These are phyloP conservation scores for Cryptoblepharus egeriae DNA, from an alignment of 2,797 vertebrate genomes.

Conservation along the genomic window DNA sequence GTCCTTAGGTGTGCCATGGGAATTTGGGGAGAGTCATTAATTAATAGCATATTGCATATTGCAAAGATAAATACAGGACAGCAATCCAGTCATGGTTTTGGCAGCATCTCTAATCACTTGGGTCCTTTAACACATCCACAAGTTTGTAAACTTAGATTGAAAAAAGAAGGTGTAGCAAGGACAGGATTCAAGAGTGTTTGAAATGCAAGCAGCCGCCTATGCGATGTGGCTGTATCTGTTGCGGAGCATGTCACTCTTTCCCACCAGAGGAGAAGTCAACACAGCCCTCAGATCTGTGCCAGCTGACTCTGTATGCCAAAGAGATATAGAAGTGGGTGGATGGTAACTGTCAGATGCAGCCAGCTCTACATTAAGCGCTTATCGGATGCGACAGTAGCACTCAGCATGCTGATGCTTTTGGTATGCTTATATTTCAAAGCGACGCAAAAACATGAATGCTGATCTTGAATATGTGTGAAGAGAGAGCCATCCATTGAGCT, in stretches of 20 bases:
- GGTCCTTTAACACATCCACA: too few relatives aligned
- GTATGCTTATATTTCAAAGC: slow-evolving; percentile 64
- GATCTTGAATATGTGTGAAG: slow-evolving; percentile 61
- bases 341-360: slow-evolving; percentile 60
- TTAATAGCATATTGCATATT: too few relatives aligned
- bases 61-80: too few relatives aligned
- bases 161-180: too few relatives aligned
- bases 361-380: slow-evolving; percentile 27
- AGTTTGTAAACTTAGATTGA: too few relatives aligned
- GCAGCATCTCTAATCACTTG: too few relatives aligned
- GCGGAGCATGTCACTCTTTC: background rate
- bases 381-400: slow-evolving; percentile 50
- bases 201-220: too few relatives aligned
- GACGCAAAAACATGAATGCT: slow-evolving; percentile 57
- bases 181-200: too few relatives aligned
- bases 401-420: slow-evolving; percentile 60
- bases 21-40: too few relatives aligned
- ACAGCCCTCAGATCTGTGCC: slow-evolving; percentile 44
- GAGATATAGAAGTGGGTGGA: slow-evolving; percentile 34
- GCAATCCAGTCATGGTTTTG: too few relatives aligned
- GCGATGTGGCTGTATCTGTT: too few relatives aligned
- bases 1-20: too few relatives aligned
- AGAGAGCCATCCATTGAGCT: slow-evolving; percentile 50
- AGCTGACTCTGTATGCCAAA: slow-evolving; percentile 45
- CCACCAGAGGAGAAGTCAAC: background rate